Percentiles rank a stretch among this genome's conserved stretches.
Evolutionary conservation across 2,113 vertebrate genomes (phyloP).

Genomic region (Cnemophilus loriae): DNA sequence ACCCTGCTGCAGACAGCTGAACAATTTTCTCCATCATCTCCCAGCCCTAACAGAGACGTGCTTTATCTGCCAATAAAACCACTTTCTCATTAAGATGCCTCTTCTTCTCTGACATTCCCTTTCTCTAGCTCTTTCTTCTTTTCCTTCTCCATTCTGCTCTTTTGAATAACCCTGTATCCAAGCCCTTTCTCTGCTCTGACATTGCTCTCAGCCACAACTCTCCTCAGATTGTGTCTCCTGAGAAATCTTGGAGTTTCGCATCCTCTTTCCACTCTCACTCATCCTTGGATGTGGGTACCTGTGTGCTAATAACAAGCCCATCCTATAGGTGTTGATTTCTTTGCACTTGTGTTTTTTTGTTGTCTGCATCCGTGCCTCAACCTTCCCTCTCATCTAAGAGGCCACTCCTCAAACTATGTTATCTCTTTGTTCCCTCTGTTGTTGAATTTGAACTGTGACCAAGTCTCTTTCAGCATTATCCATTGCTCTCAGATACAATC

Average conservation of each 20-base stretch:
- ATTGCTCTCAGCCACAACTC: not conserved
- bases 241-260: not conserved
- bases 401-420: not conserved
- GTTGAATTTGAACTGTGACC: not conserved
- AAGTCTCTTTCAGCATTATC: not conserved
- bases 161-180: not conserved
- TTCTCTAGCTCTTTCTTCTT: not conserved
- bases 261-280: not conserved
- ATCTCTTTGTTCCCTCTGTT: not conserved
- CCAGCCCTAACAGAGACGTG: not conserved
- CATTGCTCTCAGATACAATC: not conserved
- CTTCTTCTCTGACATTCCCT: not conserved
- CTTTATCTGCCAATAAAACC: not conserved
- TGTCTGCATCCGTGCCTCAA: not conserved
- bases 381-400: not conserved
- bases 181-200: not conserved
- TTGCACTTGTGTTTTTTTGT: not conserved
- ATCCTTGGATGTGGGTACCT: not conserved
- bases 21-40: not conserved
- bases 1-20: not conserved
- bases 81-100: not conserved
- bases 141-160: not conserved
- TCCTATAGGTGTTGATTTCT: not conserved
- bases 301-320: not conserved
- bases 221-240: not conserved